phyloP scores from a whole-genome alignment of 2,797 vertebrate species.

The Gymnodraco acuticeps region DNA sequence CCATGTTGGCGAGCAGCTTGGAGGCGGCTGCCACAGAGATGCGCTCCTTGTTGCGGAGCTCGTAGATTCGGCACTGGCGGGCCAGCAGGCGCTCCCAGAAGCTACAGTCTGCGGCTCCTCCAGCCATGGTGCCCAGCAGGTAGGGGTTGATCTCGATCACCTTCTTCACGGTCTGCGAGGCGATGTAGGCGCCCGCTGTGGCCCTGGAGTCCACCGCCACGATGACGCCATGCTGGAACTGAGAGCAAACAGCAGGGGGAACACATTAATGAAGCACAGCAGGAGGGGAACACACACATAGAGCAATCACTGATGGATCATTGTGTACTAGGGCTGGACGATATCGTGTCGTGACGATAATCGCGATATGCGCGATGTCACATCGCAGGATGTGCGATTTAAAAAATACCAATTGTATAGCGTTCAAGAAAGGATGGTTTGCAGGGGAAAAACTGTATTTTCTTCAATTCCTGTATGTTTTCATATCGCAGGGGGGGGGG shows the following conservation, averaged over 20 bases:
- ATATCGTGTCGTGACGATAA: no score
- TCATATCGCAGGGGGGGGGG: no score
- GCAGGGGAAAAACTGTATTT: no score
- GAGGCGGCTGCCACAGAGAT: constrained; percentile 94
- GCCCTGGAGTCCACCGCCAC: constrained; percentile 94
- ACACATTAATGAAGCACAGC: not conserved
- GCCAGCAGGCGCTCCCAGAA: constrained; percentile 94
- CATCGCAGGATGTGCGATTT: no score
- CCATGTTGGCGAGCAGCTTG: constrained; percentile 95
- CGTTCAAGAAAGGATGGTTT: no score
- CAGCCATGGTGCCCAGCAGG: constrained; percentile 94
- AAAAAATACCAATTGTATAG: no score
- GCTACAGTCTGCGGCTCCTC: constrained; percentile 92
- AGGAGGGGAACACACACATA: not conserved
- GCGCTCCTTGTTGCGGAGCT: constrained; percentile 94
- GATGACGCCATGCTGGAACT: constrained; percentile 92
- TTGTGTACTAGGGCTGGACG: not conserved
- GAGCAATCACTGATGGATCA: not conserved
- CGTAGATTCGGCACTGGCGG: constrained; percentile 93
- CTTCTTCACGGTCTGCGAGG: constrained; percentile 94
- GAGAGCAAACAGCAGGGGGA: constrained; percentile 3
- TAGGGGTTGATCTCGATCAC: constrained; percentile 95
- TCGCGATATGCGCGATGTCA: no score
- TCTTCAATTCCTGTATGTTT: no score
- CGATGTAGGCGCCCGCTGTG: constrained; percentile 92